Evolutionary conservation across 2,888 invertebrate species (phyloP).

Genomic region (Hoplodrina ambigua): DNA sequence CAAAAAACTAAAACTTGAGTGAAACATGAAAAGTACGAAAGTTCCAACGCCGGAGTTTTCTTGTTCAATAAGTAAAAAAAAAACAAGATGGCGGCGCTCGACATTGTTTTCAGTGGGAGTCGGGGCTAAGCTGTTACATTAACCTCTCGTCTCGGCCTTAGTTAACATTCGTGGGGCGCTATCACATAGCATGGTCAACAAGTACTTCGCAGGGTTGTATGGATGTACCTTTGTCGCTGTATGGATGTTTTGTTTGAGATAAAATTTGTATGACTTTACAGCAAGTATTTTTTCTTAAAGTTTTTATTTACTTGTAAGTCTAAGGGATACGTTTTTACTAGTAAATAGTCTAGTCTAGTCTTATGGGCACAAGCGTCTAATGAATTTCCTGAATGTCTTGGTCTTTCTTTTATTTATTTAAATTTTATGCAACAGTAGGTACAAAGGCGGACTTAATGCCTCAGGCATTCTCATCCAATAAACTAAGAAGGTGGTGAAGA

Average conservation of each 20-base stretch:
- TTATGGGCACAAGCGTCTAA: too few species aligned
- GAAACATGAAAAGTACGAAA: constrained; percentile 66
- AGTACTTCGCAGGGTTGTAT: constrained; percentile 31
- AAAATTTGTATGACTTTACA: background rate
- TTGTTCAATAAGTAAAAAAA: constrained; percentile 68
- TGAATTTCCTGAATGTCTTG: too few species aligned
- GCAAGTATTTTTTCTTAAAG: background rate
- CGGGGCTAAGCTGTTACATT: constrained; percentile 84
- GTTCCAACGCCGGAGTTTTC: constrained; percentile 69
- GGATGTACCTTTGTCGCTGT: background rate
- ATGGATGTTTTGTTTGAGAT: background rate
- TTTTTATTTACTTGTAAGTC: too few species aligned
- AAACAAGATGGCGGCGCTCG: constrained; percentile 71
- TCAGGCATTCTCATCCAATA: too few species aligned
- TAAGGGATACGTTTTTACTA: too few species aligned
- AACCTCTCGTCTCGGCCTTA: constrained; percentile 82
- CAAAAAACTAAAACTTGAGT: constrained; percentile 55
- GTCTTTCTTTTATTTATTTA: too few species aligned
- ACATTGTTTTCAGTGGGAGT: constrained; percentile 80
- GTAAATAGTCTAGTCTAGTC: too few species aligned
- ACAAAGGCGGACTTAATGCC: too few species aligned
- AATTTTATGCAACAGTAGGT: too few species aligned
- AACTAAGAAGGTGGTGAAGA: too few species aligned
- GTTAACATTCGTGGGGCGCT: constrained; percentile 79
- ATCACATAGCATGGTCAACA: constrained; percentile 74